Base-by-base conservation (phyloP, 1,140 invertebrate species). In the Trypoxylus dichotomus region DNA sequence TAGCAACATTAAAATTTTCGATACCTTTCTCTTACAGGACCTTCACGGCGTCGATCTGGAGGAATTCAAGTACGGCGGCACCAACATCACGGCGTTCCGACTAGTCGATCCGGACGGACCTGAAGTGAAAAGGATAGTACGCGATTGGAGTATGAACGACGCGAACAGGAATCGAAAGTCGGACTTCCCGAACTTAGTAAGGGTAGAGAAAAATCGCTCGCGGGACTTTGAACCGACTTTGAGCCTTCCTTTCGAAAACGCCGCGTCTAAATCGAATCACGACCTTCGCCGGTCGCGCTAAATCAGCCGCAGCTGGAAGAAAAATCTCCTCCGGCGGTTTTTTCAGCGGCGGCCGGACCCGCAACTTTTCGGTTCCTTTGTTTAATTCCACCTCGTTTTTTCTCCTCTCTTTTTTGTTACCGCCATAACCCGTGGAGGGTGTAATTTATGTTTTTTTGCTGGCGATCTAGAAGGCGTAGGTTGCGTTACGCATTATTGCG, bases 11-110 rank as follows among this genome's bases (percentile, higher is more conserved):
- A 37, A 37, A 1, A 37, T 37, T 37, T 37, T 37, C 32, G 32
- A 37, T 37, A 2, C 15, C 47, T 13, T 21, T 29, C 15, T 24
- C 24, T 82, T 82, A n/a, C 83, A 95, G 94, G 96, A 98, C 86
- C 86, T 97, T 27, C 95, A 97, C 82, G 95, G 93, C 37, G 92
- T 97, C 7, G 94, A 97, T 87, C 87, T 97, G 82, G 95, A 96
- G 83, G 96, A 97, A 87, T 98, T 97, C 86, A 95, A 95, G 87
- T 96, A 97, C 85, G 94, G 94, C 10, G 96, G 96, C 32, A 96
- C 96, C 13, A 97, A 97, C 86, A 97, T 98, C 79, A 97, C 96
- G 7, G 95, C 94, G 1, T 93, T 97, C 82, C 90, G 95, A 81
- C 87, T 97, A 77, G 91, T 96, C 1, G 93, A 96, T 86, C 93